Conservation (phyloP, 1,140 invertebrate genomes). For the Telenomus remus region DNA sequence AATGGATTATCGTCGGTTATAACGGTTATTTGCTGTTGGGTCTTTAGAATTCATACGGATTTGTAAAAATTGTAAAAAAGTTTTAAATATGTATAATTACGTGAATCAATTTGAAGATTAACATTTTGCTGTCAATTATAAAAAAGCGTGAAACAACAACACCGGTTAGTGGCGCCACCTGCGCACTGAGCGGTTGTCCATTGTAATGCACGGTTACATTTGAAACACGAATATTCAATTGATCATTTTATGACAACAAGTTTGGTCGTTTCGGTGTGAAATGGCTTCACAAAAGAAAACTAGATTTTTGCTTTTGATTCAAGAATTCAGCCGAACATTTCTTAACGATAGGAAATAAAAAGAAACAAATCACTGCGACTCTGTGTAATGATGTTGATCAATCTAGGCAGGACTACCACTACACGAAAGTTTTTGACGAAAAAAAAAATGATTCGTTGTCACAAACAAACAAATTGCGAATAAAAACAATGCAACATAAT, state of each 20-base stretch:
- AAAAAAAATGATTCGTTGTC: not conserved
- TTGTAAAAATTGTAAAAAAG: no score
- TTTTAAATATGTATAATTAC: no score
- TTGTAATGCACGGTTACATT: not conserved
- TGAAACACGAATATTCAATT: no score
- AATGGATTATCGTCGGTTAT: no score
- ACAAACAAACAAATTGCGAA: constrained; percentile 8
- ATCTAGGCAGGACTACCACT: constrained; percentile 4
- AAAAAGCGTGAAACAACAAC: constrained; percentile 16
- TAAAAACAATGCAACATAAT: no score
- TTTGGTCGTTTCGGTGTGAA: no score
- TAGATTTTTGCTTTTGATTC: no score
- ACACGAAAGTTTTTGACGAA: not conserved
- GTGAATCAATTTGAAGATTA: constrained; percentile 33
- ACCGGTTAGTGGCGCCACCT: constrained; percentile 23
- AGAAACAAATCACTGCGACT: not conserved
- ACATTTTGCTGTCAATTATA: not conserved
- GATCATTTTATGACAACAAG: no score
- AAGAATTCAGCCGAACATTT: not conserved
- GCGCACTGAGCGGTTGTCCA: not conserved
- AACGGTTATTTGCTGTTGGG: no score
- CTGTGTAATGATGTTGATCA: not conserved
- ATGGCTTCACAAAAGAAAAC: no score
- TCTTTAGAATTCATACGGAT: no score
- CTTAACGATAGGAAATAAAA: not conserved